Conservation (phyloP, 1,140 invertebrate genomes). For the Drosophila orosa region DNA sequence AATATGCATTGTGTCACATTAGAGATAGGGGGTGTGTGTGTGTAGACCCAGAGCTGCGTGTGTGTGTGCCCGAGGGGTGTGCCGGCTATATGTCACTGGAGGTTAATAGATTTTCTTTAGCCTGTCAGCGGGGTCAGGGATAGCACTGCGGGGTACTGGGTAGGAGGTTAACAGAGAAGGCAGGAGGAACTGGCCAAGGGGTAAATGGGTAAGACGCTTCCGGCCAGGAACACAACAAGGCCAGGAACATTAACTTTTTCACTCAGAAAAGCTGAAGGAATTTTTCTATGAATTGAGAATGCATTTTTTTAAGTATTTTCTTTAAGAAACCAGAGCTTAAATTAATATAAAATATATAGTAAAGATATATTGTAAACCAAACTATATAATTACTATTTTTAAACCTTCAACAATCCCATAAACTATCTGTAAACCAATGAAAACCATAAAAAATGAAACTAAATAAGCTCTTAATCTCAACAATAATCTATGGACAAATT, state of each 20-base stretch:
- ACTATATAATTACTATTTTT: background rate
- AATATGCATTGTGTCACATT: conserved; percentile 82
- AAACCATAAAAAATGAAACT: background rate
- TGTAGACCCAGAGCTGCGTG: background rate
- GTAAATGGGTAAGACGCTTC: conserved; percentile 23
- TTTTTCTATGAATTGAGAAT: background rate
- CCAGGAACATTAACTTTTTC: conserved; percentile 25
- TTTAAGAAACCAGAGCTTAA: background rate
- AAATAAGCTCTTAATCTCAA: conserved; percentile 1
- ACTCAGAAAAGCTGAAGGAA: background rate
- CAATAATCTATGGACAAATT: conserved; percentile 18
- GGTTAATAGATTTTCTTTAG: conserved; percentile 83
- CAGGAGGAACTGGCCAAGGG: conserved; percentile 17
- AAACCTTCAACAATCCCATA: background rate
- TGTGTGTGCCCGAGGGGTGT: conserved; percentile 33
- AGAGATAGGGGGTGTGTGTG: conserved; percentile 41
- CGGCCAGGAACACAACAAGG: conserved; percentile 14
- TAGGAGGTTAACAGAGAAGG: background rate
- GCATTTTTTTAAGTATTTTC: too few species aligned
- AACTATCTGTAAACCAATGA: background rate
- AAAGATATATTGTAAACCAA: background rate
- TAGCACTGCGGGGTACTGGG: background rate
- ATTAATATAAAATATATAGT: background rate
- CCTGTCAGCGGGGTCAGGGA: conserved; percentile 66
- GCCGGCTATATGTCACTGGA: conserved; percentile 70